Conservation (phyloP, 2,797 vertebrate species). For the Liparis tanakae region DNA sequence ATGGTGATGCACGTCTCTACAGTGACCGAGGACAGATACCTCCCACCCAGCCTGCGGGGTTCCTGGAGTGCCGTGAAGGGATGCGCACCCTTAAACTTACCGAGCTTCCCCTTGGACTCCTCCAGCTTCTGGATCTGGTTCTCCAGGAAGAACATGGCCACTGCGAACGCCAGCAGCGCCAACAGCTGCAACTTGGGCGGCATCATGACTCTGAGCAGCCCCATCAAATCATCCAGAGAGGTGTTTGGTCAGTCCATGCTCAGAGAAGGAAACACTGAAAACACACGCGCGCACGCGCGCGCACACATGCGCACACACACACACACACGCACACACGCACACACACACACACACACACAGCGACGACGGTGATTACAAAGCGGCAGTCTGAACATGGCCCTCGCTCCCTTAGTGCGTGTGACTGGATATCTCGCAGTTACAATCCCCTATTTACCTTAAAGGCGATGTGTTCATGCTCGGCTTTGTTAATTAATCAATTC, state of each 20-base stretch:
- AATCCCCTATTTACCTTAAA: constrained; percentile 53
- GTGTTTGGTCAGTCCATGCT: constrained; percentile 84
- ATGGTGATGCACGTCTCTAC: constrained; percentile 9
- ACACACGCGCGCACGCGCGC: constrained; percentile 13
- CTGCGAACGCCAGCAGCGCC: constrained; percentile 93
- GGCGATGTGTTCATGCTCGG: constrained; percentile 46
- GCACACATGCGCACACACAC: neutral
- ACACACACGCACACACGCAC: constrained; percentile 7
- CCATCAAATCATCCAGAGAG: constrained; percentile 89
- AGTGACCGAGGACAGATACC: neutral
- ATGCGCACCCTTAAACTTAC: constrained; percentile 84
- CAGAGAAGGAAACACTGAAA: constrained; percentile 49
- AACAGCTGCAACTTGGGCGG: constrained; percentile 98
- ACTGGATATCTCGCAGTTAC: constrained; percentile 35
- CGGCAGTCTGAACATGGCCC: constrained; percentile 69
- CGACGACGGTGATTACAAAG: constrained; percentile 64
- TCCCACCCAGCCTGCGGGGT: constrained; percentile 12
- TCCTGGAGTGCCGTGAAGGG: constrained; percentile 1
- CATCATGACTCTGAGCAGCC: constrained; percentile 97
- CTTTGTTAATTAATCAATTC: constrained; percentile 26
- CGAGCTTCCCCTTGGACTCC: constrained; percentile 95
- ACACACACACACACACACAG: constrained; percentile 14
- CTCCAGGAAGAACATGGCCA: constrained; percentile 95
- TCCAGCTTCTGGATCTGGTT: constrained; percentile 99
- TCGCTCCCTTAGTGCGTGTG: constrained; percentile 22